Conservation (phyloP, 2,888 invertebrate species). For the Pyrgus malvae region DNA sequence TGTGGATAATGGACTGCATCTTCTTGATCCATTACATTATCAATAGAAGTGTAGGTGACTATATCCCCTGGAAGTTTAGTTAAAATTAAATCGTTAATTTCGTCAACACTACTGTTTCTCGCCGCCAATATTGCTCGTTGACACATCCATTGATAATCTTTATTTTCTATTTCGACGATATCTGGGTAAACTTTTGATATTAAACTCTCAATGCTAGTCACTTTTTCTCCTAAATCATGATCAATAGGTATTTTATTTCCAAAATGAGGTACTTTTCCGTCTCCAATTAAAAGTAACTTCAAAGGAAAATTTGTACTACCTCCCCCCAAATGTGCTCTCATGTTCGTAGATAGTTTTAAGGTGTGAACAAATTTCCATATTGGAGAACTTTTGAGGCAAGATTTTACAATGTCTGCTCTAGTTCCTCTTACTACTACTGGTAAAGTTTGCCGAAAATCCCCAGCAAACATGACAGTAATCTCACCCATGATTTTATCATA, state of each 20-base stretch:
- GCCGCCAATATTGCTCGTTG: no score
- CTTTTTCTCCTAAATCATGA: no score
- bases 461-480: constrained; percentile 34
- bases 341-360: constrained; percentile 34
- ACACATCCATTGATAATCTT: constrained; percentile 31
- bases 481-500: constrained; percentile 32
- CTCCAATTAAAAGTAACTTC: no score
- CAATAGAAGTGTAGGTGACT: constrained; percentile 3
- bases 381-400: constrained; percentile 35
- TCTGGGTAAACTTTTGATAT: constrained; percentile 33
- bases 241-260: no score
- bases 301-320: no score
- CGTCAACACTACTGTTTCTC: no score
- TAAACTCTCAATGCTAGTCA: constrained; percentile 31
- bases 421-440: constrained; percentile 34
- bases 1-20: constrained; percentile 35
- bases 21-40: constrained; percentile 27
- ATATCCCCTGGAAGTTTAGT: constrained; percentile 35
- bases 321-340: no score
- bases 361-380: constrained; percentile 35
- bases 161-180: constrained; percentile 32
- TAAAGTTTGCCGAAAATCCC: constrained; percentile 37
- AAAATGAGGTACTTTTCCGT: no score
- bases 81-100: constrained; percentile 30
- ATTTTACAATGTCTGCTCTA: constrained; percentile 33